Conservation (phyloP, 2,113 vertebrate genomes). For the Otis tarda region DNA sequence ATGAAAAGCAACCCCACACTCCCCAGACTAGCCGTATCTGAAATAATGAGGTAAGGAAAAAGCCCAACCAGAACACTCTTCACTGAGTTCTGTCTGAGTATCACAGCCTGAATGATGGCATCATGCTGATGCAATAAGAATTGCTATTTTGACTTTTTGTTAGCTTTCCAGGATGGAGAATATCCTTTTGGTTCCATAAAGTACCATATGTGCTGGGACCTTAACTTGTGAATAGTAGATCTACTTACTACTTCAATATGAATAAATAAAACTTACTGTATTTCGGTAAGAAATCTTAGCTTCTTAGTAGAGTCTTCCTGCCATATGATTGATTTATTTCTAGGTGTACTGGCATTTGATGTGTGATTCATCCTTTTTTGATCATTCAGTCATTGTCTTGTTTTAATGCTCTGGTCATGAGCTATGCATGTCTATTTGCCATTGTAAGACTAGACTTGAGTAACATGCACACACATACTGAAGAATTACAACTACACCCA, state of each 20-base stretch:
- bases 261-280: background rate
- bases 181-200: background rate
- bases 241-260: background rate
- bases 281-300: background rate
- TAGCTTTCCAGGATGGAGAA: background rate
- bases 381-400: background rate
- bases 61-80: background rate
- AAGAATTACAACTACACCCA: background rate
- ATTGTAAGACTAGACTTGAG: background rate
- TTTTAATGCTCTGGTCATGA: background rate
- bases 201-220: background rate
- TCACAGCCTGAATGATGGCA: background rate
- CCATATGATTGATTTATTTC: background rate
- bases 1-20: background rate
- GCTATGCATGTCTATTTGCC: background rate
- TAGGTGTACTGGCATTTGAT: background rate
- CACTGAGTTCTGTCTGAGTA: background rate
- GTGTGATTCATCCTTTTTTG: background rate
- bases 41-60: background rate
- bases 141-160: background rate
- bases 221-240: background rate
- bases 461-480: background rate
- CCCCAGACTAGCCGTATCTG: background rate
- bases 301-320: background rate
- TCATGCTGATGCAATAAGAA: background rate